These are phyloP conservation scores for Magallana ariakensis DNA, from an alignment of 1,140 invertebrate species.

Conservation along the genomic window DNA sequence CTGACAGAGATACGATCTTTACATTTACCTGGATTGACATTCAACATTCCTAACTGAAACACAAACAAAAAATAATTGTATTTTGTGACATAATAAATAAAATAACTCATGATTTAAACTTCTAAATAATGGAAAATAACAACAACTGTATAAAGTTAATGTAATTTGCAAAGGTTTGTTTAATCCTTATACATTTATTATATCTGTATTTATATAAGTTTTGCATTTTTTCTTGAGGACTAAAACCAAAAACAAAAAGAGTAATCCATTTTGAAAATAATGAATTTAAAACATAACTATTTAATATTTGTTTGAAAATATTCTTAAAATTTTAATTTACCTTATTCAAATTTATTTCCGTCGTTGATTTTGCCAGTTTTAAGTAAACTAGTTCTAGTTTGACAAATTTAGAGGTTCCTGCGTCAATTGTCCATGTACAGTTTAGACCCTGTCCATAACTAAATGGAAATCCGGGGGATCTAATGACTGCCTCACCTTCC, in stretches of 20 bases:
- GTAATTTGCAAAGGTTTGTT: no score
- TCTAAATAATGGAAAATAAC: no score
- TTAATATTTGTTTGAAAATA: no score
- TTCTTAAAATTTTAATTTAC: background rate
- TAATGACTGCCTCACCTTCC: background rate
- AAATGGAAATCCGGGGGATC: conserved; percentile 31
- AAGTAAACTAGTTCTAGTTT: background rate
- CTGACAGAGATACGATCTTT: conserved; percentile 2
- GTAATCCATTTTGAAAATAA: no score
- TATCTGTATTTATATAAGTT: no score
- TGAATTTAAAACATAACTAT: no score
- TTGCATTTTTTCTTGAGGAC: no score
- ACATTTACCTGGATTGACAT: conserved; percentile 45
- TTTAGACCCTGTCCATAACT: conserved; percentile 40
- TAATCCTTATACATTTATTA: no score
- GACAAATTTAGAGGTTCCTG: background rate
- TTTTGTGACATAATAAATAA: background rate
- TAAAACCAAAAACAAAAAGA: no score
- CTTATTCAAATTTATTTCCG: background rate
- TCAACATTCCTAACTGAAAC: conserved; percentile 40
- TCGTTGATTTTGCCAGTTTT: conserved; percentile 1
- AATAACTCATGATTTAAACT: background rate
- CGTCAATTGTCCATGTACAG: background rate
- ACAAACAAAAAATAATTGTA: background rate
- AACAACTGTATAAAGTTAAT: no score